Base-by-base conservation (phyloP, 2,888 invertebrate genomes). In the Arge pagana region DNA sequence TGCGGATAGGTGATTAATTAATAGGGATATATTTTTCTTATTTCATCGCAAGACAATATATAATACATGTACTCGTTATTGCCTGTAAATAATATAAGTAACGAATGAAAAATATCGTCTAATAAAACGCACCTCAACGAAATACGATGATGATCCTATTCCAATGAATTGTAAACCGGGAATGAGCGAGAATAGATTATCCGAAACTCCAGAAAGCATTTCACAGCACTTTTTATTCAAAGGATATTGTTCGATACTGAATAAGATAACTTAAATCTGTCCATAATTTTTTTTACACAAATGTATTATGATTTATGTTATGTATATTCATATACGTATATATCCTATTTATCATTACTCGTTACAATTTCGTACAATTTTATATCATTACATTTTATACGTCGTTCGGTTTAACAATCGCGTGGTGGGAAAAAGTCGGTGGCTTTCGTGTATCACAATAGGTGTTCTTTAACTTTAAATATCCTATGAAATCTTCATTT, bases 221-320 rank as follows among this genome's bases (percentile, higher is more conserved):
- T 45, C 35, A 45, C 45, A 45, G 45, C 45, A 45, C 31, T 52
- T 54, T 57, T 57, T 59, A 58, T 58, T 55, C 15, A 52, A 56
- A 57, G 53, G 57, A 58, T 49, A 58, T 53, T 36, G 50, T 35
- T 45, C 23, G 35, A 48, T 48, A 57, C 52, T 49, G 52, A 57
- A 36, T 50, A 51, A 60, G 58, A 57, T 57, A 58, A 60, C 42
- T 21, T 49, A 48, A 50, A 30, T 13, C 45, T 45, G 43, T 19
- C 30, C 15, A 24, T 15, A 4, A 30, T 43, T 48, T 23, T 23
- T 33, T 30, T 39, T 30, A 36, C 35, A 45, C 23, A 45, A 45
- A 45, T 45, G 31, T 33, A 45, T 45, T 45, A 45, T 45, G 35
- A 33, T 45, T 33, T 45, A 45, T 33, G 33, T 5, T 33, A 15